Percentiles rank a stretch among this genome's conserved stretches.
Conservation (phyloP, 2,888 invertebrate genomes). For the Oxystoma pomonae region DNA sequence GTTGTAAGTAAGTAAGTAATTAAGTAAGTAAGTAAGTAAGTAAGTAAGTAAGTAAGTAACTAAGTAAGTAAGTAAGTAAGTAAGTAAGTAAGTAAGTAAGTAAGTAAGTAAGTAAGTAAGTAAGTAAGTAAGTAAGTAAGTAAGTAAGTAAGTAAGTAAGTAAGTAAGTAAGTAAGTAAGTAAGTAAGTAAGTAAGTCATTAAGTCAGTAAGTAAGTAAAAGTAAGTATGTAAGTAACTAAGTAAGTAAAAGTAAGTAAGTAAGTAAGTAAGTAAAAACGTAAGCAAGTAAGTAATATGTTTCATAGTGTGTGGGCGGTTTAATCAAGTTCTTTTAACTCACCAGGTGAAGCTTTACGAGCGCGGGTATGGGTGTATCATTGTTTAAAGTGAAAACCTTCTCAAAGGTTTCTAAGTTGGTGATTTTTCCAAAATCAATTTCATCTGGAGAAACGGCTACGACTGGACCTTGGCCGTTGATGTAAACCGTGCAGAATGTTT, state of each 20-base stretch:
- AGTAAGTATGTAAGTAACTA: neutral
- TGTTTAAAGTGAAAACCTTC: slow-evolving; percentile 55
- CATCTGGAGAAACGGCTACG: slow-evolving; percentile 56
- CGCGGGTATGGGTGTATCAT: slow-evolving; percentile 68
- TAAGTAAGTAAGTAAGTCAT: neutral
- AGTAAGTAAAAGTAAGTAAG: neutral
- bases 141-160: neutral
- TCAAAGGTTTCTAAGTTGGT: slow-evolving; percentile 53
- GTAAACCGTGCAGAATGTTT: slow-evolving; percentile 48
- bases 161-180: neutral
- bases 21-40: neutral
- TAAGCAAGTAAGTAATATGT: neutral
- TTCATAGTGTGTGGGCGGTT: no score
- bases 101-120: neutral
- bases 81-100: neutral
- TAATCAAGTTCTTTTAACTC: no score
- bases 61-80: neutral
- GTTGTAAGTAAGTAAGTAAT: neutral
- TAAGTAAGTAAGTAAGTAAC: neutral
- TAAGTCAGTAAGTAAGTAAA: neutral
- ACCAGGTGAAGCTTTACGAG: slow-evolving; percentile 39
- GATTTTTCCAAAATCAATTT: slow-evolving; percentile 62
- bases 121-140: neutral
- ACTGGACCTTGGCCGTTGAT: slow-evolving; percentile 64
- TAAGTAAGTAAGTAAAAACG: neutral